Evolutionary conservation across 2,888 invertebrate species (phyloP).

Genomic region (Ganaspis brasiliensis): DNA sequence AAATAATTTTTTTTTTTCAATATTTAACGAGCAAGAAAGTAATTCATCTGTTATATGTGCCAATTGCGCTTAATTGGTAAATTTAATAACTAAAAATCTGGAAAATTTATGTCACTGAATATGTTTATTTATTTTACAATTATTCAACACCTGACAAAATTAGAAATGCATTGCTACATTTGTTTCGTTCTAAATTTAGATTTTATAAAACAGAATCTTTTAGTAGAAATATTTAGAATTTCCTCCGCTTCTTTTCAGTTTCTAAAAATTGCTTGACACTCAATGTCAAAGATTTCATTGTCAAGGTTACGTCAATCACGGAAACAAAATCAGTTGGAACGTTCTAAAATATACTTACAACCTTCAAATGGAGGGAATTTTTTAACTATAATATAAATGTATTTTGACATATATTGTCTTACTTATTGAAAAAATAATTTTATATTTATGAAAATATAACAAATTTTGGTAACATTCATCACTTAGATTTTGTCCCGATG

Average conservation of each 20-base stretch:
- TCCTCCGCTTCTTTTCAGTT: background rate
- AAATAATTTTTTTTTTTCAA: too few species aligned
- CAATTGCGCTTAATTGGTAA: too few species aligned
- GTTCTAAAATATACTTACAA: too few species aligned
- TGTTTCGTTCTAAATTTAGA: background rate
- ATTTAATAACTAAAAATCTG: background rate
- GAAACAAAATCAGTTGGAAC: constrained; percentile 12
- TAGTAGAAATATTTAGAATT: background rate
- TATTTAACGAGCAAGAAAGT: too few species aligned
- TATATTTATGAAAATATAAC: too few species aligned
- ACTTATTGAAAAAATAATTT: too few species aligned
- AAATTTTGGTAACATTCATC: too few species aligned
- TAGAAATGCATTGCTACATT: background rate
- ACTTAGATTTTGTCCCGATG: too few species aligned
- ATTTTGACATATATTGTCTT: too few species aligned
- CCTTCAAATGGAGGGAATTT: too few species aligned
- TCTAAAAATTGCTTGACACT: constrained; percentile 19
- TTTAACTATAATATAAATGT: too few species aligned
- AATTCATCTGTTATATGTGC: too few species aligned
- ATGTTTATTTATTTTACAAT: background rate
- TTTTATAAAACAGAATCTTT: background rate
- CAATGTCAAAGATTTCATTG: constrained; percentile 12
- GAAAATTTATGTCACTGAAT: background rate
- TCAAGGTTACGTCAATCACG: constrained; percentile 6
- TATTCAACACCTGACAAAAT: constrained; percentile 8